Evolutionary conservation across 2,888 invertebrate species (phyloP).

Genomic region (Cataglyphis altisquamis): DNA sequence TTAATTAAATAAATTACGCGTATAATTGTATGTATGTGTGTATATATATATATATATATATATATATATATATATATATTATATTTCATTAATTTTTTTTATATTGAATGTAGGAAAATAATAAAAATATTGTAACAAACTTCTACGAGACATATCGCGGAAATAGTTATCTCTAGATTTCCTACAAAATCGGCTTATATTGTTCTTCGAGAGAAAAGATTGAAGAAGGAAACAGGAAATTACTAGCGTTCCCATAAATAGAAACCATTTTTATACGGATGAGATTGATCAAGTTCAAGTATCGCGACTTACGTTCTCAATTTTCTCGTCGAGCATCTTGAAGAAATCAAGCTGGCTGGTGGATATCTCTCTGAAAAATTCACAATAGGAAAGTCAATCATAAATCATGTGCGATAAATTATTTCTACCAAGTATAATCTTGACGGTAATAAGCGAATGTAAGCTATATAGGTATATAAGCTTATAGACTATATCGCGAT

Average conservation of each 20-base stretch:
- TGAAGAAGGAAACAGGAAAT: slow-evolving; percentile 7
- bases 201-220: not conserved
- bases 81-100: not conserved
- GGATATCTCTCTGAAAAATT: slow-evolving; percentile 93
- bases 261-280: not conserved
- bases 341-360: slow-evolving; percentile 97
- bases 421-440: slow-evolving; percentile 2
- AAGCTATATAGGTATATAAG: not conserved
- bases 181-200: not conserved
- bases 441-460: not conserved
- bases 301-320: slow-evolving; percentile 91
- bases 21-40: not conserved
- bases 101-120: not conserved
- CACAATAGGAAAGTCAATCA: slow-evolving; percentile 45
- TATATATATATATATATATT: not conserved
- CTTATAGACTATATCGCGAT: not conserved
- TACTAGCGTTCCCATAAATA: slow-evolving; percentile 17
- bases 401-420: slow-evolving; percentile 18
- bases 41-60: no score
- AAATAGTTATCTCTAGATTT: not conserved
- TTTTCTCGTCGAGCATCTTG: slow-evolving; percentile 96
- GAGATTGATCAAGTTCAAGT: slow-evolving; percentile 1
- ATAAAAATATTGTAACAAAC: not conserved
- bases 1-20: not conserved
- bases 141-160: not conserved